These are phyloP conservation scores for Agriotes lineatus DNA, from an alignment of 2,888 invertebrate species.

Conservation along the genomic window DNA sequence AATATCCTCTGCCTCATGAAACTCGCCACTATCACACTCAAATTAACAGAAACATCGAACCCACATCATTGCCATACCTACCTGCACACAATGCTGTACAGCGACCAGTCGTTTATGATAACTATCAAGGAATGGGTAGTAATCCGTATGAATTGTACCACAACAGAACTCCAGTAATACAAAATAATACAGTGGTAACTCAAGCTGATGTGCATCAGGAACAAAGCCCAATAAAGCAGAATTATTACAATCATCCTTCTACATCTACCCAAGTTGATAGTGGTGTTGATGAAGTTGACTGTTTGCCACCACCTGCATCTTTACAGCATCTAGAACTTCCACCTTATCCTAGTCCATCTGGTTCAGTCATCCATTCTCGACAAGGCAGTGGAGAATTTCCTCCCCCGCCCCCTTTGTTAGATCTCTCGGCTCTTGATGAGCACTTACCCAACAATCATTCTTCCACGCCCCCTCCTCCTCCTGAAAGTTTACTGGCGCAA, in stretches of 20 bases:
- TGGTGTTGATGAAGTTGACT: slow-evolving; percentile 76
- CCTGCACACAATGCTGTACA: slow-evolving; percentile 69
- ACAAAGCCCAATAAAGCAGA: slow-evolving; percentile 76
- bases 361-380: slow-evolving; percentile 83
- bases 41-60: slow-evolving; percentile 63
- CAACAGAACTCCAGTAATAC: slow-evolving; percentile 50
- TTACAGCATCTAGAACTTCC: slow-evolving; percentile 74
- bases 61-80: slow-evolving; percentile 74
- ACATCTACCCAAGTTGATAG: slow-evolving; percentile 66
- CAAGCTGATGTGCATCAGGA: slow-evolving; percentile 89
- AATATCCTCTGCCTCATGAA: slow-evolving; percentile 65
- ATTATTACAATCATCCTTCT: slow-evolving; percentile 51
- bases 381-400: slow-evolving; percentile 92
- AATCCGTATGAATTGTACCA: slow-evolving; percentile 10
- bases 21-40: slow-evolving; percentile 45
- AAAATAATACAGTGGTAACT: slow-evolving; percentile 72
- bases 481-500: slow-evolving; percentile 64
- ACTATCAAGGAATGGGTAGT: slow-evolving; percentile 13
- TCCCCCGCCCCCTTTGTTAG: slow-evolving; percentile 86
- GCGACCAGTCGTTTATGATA: not conserved
- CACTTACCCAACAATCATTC: slow-evolving; percentile 61
- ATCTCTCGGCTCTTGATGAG: slow-evolving; percentile 75
- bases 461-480: slow-evolving; percentile 51
- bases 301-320: slow-evolving; percentile 68
- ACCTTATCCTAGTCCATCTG: slow-evolving; percentile 84